phyloP scores from a whole-genome alignment of 2,888 invertebrate genomes.

The Gasteruption jaculator region DNA sequence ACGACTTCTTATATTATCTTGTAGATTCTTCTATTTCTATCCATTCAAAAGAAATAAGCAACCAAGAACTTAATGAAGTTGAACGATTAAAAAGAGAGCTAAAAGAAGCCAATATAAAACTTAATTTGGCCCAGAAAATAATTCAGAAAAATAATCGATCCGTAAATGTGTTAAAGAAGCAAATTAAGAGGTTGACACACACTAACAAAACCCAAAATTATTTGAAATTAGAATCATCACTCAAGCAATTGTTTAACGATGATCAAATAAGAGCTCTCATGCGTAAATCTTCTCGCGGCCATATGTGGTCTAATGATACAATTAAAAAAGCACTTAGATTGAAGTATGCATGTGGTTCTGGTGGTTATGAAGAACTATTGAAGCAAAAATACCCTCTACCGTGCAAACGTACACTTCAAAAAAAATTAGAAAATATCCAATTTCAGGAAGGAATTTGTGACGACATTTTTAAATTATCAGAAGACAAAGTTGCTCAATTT shows the following conservation, averaged over 20 bases:
- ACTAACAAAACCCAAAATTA: not conserved
- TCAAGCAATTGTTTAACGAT: not conserved
- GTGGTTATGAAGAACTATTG: constrained; percentile 21
- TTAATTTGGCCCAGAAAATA: not conserved
- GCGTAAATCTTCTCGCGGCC: not conserved
- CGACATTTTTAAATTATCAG: constrained; percentile 12
- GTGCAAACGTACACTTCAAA: constrained; percentile 17
- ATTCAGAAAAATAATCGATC: not conserved
- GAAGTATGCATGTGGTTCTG: constrained; percentile 18
- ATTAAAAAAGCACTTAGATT: constrained; percentile 15
- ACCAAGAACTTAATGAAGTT: not conserved
- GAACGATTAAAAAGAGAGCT: not conserved
- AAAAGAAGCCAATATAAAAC: constrained; percentile 2
- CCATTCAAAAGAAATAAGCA: not conserved
- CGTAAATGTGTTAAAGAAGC: not conserved
- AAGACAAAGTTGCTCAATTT: constrained; percentile 13
- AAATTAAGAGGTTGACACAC: not conserved
- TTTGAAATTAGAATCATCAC: not conserved
- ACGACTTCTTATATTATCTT: too few species aligned
- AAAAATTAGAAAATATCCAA: constrained; percentile 18
- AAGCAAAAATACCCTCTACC: constrained; percentile 19
- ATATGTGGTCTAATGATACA: constrained; percentile 16
- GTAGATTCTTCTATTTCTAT: too few species aligned
- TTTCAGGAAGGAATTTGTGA: constrained; percentile 13
- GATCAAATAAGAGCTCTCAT: constrained; percentile 4